Evolutionary conservation across 2,888 invertebrate genomes (phyloP).

Genomic region (Monopis laevigella): DNA sequence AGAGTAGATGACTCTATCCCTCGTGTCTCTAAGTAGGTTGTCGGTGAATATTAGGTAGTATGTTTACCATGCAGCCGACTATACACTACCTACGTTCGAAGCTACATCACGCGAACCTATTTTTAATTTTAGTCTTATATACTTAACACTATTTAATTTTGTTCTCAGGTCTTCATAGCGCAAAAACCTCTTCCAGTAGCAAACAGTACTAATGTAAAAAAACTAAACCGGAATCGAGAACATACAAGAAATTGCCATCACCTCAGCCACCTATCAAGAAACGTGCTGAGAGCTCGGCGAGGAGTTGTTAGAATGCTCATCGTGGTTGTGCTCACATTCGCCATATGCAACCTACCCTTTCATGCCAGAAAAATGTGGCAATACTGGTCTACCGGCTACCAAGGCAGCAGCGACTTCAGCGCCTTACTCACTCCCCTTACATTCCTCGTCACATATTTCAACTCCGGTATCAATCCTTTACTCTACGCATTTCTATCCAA

Average conservation of each 20-base stretch:
- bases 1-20: too few relatives aligned
- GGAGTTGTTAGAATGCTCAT: constrained; percentile 91
- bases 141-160: neutral
- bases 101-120: too few relatives aligned
- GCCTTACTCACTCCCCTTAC: constrained; percentile 85
- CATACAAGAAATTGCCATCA: constrained; percentile 64
- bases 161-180: constrained; percentile 33
- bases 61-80: too few relatives aligned
- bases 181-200: constrained; percentile 40
- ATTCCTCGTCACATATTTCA: constrained; percentile 87
- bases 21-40: too few relatives aligned
- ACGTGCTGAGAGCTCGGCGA: constrained; percentile 80
- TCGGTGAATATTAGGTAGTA: too few relatives aligned
- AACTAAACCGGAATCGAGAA: constrained; percentile 42
- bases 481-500: constrained; percentile 87
- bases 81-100: too few relatives aligned
- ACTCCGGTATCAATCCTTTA: constrained; percentile 90
- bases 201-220: constrained; percentile 38
- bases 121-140: neutral
- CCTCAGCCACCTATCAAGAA: constrained; percentile 76
- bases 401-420: constrained; percentile 78
- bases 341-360: constrained; percentile 88
- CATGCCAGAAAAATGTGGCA: constrained; percentile 91
- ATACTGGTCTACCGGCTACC: constrained; percentile 78
- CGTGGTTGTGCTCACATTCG: constrained; percentile 88